Base-by-base conservation (phyloP, 2,888 invertebrate genomes). In the Hyalella azteca region DNA sequence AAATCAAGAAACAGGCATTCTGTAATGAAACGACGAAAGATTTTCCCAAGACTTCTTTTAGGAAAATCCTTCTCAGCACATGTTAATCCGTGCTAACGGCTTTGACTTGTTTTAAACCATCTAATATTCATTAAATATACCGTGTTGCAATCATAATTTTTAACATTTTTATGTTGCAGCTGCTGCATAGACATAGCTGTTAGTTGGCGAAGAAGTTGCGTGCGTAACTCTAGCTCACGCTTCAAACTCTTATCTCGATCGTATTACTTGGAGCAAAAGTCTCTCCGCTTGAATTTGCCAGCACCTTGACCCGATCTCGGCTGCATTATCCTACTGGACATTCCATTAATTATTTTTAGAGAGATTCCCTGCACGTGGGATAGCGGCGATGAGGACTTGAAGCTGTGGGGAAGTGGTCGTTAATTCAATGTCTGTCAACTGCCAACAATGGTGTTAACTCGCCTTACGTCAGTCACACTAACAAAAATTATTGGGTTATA, bases 361-460 rank as follows among this genome's bases (percentile, higher is more conserved):
- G 15, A 15, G 45, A 11, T 45, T 45, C 11, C 45, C n/a, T 36
- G 19, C 36, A 29, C 2, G 7, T n/a, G 36, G 39, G 0, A 36
- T 36, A 11, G 36, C 15, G 11, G 45, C 36, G 7, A 39, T 36
- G 29, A 66, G 19, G 4, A 36, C 15, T 15, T 9, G 45, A 45
- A 45, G 15, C 15, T 54, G 36, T 66, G 32, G 9, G 66, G 66
- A 39, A n/a, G 26, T 39, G 39, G 66, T 36, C 11, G 36, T 39
- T 66, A 66, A 66, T 66, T 32, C 66, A 19, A 66, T 36, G 66
- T 66, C 66, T 39, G 66, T 66, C 66, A 66, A 36, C 15, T 39
- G 45, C 36, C n/a, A 32, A 66, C 36, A 2, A 66, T 36, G 19
- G 66, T 19, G 66, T 39, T 39, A 66, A 36, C 66, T 36, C 66